Evolutionary conservation across 2,797 vertebrate species (phyloP), one percentile per base, ranked within the genome.

Genomic region (Furcifer pardalis): DNA sequence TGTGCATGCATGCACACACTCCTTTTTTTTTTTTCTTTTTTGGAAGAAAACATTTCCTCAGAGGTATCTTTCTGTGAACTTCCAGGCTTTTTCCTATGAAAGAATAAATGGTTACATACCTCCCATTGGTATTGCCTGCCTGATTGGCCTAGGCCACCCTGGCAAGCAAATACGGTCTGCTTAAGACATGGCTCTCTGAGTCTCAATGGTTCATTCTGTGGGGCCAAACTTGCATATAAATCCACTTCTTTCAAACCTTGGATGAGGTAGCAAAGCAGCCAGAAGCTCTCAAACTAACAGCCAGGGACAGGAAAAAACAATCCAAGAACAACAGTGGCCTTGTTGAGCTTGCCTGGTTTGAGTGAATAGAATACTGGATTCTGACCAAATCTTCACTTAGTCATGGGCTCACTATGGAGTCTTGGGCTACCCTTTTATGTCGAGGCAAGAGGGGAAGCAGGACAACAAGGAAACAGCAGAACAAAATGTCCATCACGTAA

Each of bases 31-130:
- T n/a, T n/a, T n/a, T n/a, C n/a, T n/a, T n/a, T n/a, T n/a, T 2
- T 37, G 52, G 52, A 84, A 40, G 52, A 35, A 71, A 60, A 69
- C 30, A 69, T 42, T 75, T 52, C 72, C 46, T 83, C 81, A 37
- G 62, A 77, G n/a, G 21, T 84, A 69, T 78, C 83, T 52, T 84
- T 42, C 30, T 60, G 40, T 30, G 56, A 85, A 71, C 62, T 82
- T 44, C 17, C 69, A 78, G 9, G 2, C 63, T 79, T 66, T 40
- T 32, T 37, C 49, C 40, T n/a, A 62, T 76, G 25, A 23, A 69
- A 69, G 23, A 44, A 25, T 60, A 25, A 66, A 68, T 44, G 15
- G 71, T 71, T 76, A 66, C 46, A 85, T 60, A 60, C 10, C 2
- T 66, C 62, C 44, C 66, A 42, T 62, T 5, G 4, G 46, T 23